Base-by-base conservation (phyloP, 2,888 invertebrate genomes). In the Xanthia togata region DNA sequence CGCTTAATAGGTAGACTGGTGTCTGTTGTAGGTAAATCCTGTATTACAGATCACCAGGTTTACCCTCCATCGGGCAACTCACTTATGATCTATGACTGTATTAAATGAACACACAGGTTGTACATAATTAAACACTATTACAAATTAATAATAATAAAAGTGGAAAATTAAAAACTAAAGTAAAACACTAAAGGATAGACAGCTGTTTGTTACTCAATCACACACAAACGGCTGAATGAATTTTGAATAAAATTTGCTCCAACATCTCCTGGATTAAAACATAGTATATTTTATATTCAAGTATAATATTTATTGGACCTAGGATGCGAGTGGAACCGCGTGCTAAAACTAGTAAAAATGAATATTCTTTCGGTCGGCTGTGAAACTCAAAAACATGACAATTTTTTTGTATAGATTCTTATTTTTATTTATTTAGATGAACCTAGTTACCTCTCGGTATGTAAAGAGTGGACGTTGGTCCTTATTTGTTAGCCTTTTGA, bases 341-440 rank as follows among this genome's bases (percentile, higher is more conserved):
- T 9, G 11, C 6, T 41, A 57, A 59, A 60, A 31, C 14, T 44
- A 26, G 35, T 38, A 14, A 11, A 26, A 23, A 38, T 4, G 1
- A 2, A 31, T 26, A 53, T 31, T 63, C 2, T 63, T 70, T 47
- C 26, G 62, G 68, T 68, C 14, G 62, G 73, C 82, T 78, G 70
- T 68, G 78, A 63, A 81, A 78, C 67, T 59, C 35, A 11, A 2
- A 41, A 20, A 47, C 78, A 81, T 81, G 81, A 81, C 81, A 81
- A 70, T 44, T 70, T 44, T 70, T 72, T 70, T 81, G 31, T 78
- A 68, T 60, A 78, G n/a, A 62, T 35, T 47, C 17, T 70, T 31
- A 31, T 60, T 53, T 38, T 62, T 67, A 63, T 81, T 81, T 70
- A 70, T 57, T 73, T 70, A 64, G 17, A 47, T 47, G 72, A 72